phyloP scores from a whole-genome alignment of 2,797 vertebrate species.

The Sphenopsis melanotis region DNA sequence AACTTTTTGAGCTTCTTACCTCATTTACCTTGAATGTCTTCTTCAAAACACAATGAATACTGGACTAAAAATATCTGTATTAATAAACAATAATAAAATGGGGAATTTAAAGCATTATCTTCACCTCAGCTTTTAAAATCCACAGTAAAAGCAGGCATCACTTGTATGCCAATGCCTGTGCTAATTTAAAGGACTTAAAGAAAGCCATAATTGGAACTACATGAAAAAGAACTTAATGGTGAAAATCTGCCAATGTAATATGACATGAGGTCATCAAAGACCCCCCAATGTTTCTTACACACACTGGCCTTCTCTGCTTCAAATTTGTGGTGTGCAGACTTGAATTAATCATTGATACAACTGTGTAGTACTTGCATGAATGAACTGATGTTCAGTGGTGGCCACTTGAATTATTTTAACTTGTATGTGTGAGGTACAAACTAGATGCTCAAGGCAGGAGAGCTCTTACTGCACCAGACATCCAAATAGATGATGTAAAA shows the following conservation, averaged over 20 bases:
- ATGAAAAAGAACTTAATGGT: not conserved
- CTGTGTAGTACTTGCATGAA: not conserved
- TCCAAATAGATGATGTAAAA: not conserved
- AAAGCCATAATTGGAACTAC: not conserved
- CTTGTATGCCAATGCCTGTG: rapidly evolving
- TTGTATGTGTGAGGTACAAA: not conserved
- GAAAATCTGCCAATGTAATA: not conserved
- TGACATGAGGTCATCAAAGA: not conserved
- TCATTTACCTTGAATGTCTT: not conserved
- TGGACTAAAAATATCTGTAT: not conserved
- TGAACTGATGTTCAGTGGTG: rapidly evolving
- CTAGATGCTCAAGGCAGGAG: not conserved
- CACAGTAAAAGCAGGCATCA: not conserved
- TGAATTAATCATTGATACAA: not conserved
- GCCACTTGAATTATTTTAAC: not conserved
- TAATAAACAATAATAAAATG: not conserved
- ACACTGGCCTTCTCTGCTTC: not conserved
- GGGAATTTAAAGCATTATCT: not conserved
- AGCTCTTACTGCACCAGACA: not conserved
- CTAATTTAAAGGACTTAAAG: not conserved
- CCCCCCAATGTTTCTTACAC: rapidly evolving
- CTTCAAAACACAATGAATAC: not conserved
- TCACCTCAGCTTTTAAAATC: not conserved
- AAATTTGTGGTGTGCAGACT: not conserved
- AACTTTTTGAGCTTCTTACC: not conserved